Base-by-base conservation (phyloP, 2,113 vertebrate species). In the Fulmarus glacialis region DNA sequence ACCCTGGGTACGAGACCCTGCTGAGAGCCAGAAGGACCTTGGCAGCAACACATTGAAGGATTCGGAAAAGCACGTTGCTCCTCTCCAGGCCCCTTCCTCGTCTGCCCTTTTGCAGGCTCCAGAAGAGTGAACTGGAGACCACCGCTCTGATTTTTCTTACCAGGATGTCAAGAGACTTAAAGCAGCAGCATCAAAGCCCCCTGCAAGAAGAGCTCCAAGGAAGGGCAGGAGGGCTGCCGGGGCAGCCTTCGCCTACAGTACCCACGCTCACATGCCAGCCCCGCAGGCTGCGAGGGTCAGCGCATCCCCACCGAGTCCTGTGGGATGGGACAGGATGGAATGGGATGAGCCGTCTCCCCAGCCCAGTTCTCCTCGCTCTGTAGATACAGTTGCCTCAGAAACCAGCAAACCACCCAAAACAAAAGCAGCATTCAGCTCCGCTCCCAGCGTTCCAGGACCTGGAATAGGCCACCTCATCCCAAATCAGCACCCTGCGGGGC, bases 351-450 rank as follows among this genome's bases (percentile, higher is more conserved):
- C 26, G 5, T 34, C 15, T 90, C 64, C 64, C 50, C 82, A 82
- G 62, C 18, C 32, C 1, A 1, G 38, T 63, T 90, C 34, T 56
- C n/a, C 19, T 53, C 9, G 1, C 50, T 81, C 86, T 55, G 16
- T 40, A 59, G 70, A 70, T 70, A 58, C 4, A 8, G 63, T 86
- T 97, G 77, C 89, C 91, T 94, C 82, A 96, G 96, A 88, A 97
- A 94, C 91, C 15, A 50, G 66, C 71, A 98, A 97, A 85, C 59
- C n/a, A 77, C 30, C 30, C 55, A 27, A 82, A 96, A 47, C 55
- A 73, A 82, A 83, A 87, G 90, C 90, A 77, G 48, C 64, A 29
- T 43, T 71, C 82, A 16, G 2, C 80, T 74, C 73, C n/a, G 27
- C n/a, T 89, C 30, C 62, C 11, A 14, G 32, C 14, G 16, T 52